A percentile compares a stretch with the other conserved stretches of the same genome.
Evolutionary conservation across 2,797 vertebrate species (phyloP).

Genomic region (Masticophis lateralis): DNA sequence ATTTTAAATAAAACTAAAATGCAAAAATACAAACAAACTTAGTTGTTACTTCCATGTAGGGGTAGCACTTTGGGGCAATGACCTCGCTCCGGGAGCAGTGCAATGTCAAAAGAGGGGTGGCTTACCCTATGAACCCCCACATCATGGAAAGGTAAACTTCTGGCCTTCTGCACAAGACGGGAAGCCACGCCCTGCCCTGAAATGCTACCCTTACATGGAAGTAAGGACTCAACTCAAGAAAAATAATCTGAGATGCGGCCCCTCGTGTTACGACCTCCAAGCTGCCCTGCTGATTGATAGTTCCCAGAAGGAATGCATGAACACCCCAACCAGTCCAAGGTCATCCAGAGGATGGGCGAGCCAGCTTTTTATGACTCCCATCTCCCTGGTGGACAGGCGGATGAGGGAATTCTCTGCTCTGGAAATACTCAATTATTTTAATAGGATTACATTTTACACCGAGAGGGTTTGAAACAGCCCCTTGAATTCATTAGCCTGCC

Average conservation of each 20-base stretch:
- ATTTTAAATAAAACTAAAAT: background rate
- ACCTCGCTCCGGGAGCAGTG: background rate
- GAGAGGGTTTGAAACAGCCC: constrained; percentile 67
- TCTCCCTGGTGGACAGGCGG: constrained; percentile 27
- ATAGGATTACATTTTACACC: constrained; percentile 70
- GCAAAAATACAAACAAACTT: background rate
- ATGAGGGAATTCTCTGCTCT: constrained; percentile 63
- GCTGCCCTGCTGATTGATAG: background rate
- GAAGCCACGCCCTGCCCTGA: background rate
- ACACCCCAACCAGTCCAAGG: constrained; percentile 24
- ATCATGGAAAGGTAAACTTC: background rate
- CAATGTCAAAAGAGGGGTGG: background rate
- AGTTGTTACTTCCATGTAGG: background rate
- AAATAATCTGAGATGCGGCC: rapidly evolving
- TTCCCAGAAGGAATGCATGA: constrained; percentile 10
- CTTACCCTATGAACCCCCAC: background rate
- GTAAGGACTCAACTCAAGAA: rapidly evolving
- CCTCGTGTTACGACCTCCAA: background rate
- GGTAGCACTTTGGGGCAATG: background rate
- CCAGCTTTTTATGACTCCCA: constrained; percentile 51
- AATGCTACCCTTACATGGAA: background rate
- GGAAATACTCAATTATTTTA: constrained; percentile 73
- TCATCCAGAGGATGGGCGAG: constrained; percentile 56
- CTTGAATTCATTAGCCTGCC: constrained; percentile 68
- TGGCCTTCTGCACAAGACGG: background rate